Base-by-base conservation (phyloP, 2,888 invertebrate species). In the Nomada goodeniana region DNA sequence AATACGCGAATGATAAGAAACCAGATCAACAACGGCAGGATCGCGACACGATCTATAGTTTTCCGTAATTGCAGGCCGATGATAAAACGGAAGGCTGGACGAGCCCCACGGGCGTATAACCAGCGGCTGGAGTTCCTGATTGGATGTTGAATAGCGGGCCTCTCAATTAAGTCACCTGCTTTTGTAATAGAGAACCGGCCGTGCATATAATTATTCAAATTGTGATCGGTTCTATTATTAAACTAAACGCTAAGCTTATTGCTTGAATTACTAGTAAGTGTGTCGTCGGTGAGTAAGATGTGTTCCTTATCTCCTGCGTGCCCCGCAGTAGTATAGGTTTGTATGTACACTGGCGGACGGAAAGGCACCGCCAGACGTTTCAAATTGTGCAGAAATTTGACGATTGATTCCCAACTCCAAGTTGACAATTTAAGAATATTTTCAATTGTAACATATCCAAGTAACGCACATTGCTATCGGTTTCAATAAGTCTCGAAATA, bases 111-210 rank as follows among this genome's bases (percentile, higher is more conserved):
- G 78, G 77, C 73, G 82, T 85, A 63, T 57, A 70, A 67, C 44
- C n/a, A 55, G 50, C 18, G 52, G 15, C n/a, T 52, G 60, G 11
- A n/a, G 20, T 71, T 71, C n/a, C 70, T 36, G 85, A 87, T 87
- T 87, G 86, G 86, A 78, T 11, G 67, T 47, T 42, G 73, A 80
- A 50, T 59, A 87, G n/a, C 87, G 69, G 36, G 76, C 85, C 87
- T 67, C 79, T 80, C 63, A 2, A 69, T 75, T 69, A 55, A 67
- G 57, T 61, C 71, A 68, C 26, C 65, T 26, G 44, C 13, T 69
- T 60, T 23, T 18, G 23, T 42, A 50, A 29, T 23, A 18, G 23
- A 11, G 5, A 23, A 23, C 23, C 55, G 55, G 36, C 36, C 36
- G 36, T 23, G 23, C 11, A 63, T 36, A 3, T 55, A 26, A 57